Percentiles rank a stretch among this genome's conserved stretches.
Conservation (phyloP, 2,113 vertebrate genomes). For the Antennarius striatus region DNA sequence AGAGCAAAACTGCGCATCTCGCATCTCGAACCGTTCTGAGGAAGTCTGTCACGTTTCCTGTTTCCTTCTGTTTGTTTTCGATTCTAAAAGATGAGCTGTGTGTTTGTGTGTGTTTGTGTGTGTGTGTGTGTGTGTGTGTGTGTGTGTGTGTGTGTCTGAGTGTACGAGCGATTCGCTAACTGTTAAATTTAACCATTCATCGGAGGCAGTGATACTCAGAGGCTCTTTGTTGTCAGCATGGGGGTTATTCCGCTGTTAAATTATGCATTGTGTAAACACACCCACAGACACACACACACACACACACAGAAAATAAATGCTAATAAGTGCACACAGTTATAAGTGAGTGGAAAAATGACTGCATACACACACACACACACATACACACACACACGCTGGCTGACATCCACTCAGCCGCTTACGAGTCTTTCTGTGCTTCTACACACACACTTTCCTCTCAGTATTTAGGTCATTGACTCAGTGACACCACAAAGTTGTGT, state of each 20-base stretch:
- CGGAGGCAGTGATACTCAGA: constrained; percentile 26
- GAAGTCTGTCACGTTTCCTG: constrained; percentile 49
- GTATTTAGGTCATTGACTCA: constrained; percentile 54
- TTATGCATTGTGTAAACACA: constrained; percentile 44
- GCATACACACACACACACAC: not conserved
- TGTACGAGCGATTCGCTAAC: not conserved
- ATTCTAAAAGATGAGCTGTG: constrained; percentile 1
- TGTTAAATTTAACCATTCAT: constrained; percentile 21
- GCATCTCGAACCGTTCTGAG: constrained; percentile 27
- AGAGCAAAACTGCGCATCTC: not conserved
- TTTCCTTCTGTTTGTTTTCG: constrained; percentile 47
- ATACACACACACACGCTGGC: not conserved
- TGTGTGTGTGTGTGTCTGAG: not conserved
- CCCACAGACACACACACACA: not conserved
- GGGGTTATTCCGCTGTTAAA: constrained; percentile 52
- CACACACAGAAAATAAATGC: not conserved
- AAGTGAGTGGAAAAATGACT: not conserved
- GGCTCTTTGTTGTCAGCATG: constrained; percentile 30
- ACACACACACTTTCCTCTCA: constrained; percentile 12
- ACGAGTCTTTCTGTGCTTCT: not conserved
- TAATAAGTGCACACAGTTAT: constrained; percentile 11
- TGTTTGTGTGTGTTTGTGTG: not conserved
- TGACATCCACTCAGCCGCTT: not conserved
- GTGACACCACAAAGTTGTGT: constrained; percentile 31
- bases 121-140: no score